Percentiles rank a stretch among this genome's conserved stretches.
phyloP scores from a whole-genome alignment of 1,140 invertebrate genomes.

The Hypsibius dujardini region DNA sequence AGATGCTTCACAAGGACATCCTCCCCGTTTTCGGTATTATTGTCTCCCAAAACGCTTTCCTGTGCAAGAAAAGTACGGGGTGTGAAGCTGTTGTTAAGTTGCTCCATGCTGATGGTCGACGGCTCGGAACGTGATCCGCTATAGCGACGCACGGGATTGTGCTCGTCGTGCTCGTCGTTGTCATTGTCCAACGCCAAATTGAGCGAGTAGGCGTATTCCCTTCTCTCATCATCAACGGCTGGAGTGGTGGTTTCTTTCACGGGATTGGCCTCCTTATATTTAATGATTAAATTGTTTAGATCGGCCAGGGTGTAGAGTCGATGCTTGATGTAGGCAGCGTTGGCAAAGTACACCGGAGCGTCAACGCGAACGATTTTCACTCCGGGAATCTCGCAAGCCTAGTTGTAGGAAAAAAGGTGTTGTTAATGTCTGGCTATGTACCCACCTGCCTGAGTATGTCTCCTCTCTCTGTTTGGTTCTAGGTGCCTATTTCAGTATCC shows the following conservation, averaged over 20 bases:
- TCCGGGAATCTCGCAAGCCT: neutral
- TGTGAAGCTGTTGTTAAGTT: neutral
- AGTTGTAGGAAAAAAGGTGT: neutral
- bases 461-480: no score
- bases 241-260: neutral
- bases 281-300: neutral
- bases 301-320: neutral
- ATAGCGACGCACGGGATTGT: neutral
- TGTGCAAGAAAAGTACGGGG: neutral
- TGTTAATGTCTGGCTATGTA: neutral
- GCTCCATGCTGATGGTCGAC: neutral
- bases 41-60: slow-evolving; percentile 1
- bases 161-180: neutral
- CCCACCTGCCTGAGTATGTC: no score
- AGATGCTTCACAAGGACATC: neutral
- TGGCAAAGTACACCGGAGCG: neutral
- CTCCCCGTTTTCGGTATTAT: neutral
- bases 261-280: neutral
- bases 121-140: neutral
- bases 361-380: slow-evolving; percentile 5
- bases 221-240: neutral
- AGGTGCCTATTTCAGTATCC: no score
- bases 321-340: neutral
- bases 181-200: slow-evolving; percentile 3
- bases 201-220: neutral